Percentiles rank a stretch among this genome's conserved stretches.
phyloP scores from a whole-genome alignment of 2,888 invertebrate genomes.

The Ectemnius cavifrons region DNA sequence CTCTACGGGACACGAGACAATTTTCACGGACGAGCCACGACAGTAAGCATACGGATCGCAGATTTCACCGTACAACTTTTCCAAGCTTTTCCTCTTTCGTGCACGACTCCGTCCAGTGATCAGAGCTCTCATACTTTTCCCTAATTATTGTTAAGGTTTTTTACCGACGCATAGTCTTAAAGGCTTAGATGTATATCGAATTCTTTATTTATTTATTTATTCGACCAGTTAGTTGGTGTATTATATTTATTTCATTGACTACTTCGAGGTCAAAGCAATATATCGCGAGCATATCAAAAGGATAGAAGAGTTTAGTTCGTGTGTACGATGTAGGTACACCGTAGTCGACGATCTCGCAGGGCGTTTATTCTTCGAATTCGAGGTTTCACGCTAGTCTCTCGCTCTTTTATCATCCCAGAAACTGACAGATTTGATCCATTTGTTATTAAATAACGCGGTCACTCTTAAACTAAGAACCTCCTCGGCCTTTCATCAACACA shows the following conservation, averaged over 20 bases:
- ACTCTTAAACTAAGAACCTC: no score
- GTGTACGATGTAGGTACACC: no score
- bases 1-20: no score
- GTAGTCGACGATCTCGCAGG: neutral
- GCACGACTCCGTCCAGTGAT: slow-evolving; percentile 64
- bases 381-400: no score
- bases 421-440: no score
- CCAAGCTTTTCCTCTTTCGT: slow-evolving; percentile 54
- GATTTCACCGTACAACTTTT: neutral
- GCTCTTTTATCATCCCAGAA: no score
- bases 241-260: slow-evolving; percentile 44
- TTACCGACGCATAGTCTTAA: slow-evolving; percentile 56
- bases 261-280: slow-evolving; percentile 50
- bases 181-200: slow-evolving; percentile 49
- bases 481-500: no score
- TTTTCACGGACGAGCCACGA: no score
- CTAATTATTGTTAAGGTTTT: slow-evolving; percentile 55
- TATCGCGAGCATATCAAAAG: slow-evolving; percentile 60
- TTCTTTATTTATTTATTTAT: slow-evolving; percentile 58
- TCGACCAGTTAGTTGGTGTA: slow-evolving; percentile 24
- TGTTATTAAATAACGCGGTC: no score
- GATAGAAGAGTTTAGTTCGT: slow-evolving; percentile 3
- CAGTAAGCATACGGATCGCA: no score
- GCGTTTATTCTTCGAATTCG: neutral
- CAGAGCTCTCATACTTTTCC: slow-evolving; percentile 50